Base-by-base conservation (phyloP, 64 coral and sea anemone genomes). In the Montipora efflorescens region DNA sequence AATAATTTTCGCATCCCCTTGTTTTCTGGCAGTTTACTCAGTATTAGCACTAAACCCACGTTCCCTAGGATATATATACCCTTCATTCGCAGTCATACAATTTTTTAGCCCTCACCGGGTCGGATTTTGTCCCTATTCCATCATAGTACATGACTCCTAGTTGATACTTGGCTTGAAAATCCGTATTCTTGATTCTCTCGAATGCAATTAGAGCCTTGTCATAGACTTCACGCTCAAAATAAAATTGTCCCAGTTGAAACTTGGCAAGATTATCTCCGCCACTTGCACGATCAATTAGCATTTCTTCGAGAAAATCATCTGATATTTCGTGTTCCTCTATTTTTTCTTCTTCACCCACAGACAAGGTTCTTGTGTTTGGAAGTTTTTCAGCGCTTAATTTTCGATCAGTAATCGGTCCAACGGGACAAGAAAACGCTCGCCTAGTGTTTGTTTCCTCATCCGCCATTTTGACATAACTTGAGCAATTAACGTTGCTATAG, bases 131-230 rank as follows among this genome's bases (percentile, higher is more conserved):
- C 59, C 98, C 98, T 16, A 99, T 61, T 7, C 98, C 98, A 80
- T 99, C 98, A 74, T 99, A 99, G 67, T 96, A 99, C 98, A 99
- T 96, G 2, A 99, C 95, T 36, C 98, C 98, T 28, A 99, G 90
- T 80, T 99, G 98, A 21, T 99, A 99, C 72, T 96, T 96, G 55
- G 98, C 98, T 80, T 99, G 95, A 48, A 89, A 90, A 92, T 99
- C 98, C 16, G 89, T 96, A 51, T 57, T 80, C 83, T 96, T 96
- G 57, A 99, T 92, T 94, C 94, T 95, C 57, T 99, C 95, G 57
- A 99, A 99, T 21, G 92, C 43, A 48, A 96, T 82, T n/a, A 99
- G 67, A 70, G 98, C 98, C 87, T 99, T 99, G 22, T 99, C 95
- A 48, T 79, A 99, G 71, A 99, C 94, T 92, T 96, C 84, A 67